These are phyloP conservation scores for Epinotia ramella DNA, from an alignment of 2,888 invertebrate genomes.

Conservation along the genomic window DNA sequence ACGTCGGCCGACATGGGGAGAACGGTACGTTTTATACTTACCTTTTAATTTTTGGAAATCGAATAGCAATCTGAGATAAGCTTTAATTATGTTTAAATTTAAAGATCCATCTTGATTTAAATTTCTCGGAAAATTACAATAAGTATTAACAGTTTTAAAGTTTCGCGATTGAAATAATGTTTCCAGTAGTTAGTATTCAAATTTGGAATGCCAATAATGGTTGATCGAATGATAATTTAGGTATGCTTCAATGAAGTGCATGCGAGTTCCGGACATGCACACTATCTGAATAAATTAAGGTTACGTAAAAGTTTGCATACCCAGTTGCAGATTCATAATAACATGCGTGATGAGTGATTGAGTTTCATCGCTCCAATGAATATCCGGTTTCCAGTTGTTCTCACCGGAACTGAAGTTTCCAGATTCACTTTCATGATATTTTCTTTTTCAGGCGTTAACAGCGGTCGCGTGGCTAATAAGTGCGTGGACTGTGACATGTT, in stretches of 20 bases:
- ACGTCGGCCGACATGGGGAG: constrained; percentile 73
- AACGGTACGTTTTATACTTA: constrained; percentile 65
- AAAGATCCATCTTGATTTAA: not conserved
- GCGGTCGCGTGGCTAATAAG: constrained; percentile 66
- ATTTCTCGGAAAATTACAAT: not conserved
- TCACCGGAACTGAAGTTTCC: constrained; percentile 43
- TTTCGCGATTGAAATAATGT: not conserved
- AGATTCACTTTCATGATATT: constrained; percentile 46
- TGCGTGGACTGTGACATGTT: constrained; percentile 57
- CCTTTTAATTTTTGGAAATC: not conserved
- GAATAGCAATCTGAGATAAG: not conserved
- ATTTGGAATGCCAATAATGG: not conserved
- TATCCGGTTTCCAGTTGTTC: constrained; percentile 33
- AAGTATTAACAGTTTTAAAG: not conserved
- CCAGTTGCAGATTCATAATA: constrained; percentile 21
- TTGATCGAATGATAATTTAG: not conserved
- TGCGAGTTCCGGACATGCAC: constrained; percentile 23
- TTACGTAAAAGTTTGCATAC: constrained; percentile 34
- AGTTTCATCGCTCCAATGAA: constrained; percentile 34
- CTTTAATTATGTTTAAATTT: not conserved
- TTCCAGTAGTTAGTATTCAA: not conserved
- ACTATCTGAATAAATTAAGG: constrained; percentile 29
- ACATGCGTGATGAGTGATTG: constrained; percentile 37
- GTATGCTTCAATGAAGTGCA: constrained; percentile 10
- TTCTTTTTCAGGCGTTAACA: constrained; percentile 67